Percentiles rank a stretch among this genome's conserved stretches.
These are phyloP conservation scores for Herminia tarsipennalis DNA, from an alignment of 2,888 invertebrate genomes.

Conservation along the genomic window DNA sequence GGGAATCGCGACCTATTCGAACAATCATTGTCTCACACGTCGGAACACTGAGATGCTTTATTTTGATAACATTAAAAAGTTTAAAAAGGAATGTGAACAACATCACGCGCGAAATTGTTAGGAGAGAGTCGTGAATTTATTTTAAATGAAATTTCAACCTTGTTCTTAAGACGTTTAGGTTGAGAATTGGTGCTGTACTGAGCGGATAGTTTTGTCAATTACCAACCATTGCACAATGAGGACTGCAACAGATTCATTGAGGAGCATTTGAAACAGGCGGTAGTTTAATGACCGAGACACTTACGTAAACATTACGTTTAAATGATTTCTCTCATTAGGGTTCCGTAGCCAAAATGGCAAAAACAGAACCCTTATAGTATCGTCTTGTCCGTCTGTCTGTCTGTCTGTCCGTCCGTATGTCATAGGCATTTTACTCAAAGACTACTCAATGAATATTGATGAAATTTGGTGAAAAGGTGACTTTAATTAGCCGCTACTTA, in stretches of 20 bases:
- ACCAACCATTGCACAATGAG: constrained; percentile 32
- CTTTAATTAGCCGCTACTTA: too few species aligned
- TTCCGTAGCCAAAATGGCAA: too few species aligned
- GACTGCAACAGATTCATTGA: constrained; percentile 35
- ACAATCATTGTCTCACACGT: not conserved
- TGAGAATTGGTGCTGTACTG: constrained; percentile 2
- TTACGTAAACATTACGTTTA: constrained; percentile 9
- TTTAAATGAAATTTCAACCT: constrained; percentile 2
- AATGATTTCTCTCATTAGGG: not conserved
- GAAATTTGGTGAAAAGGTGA: too few species aligned
- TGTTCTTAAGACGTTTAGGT: not conserved
- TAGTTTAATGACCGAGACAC: constrained; percentile 8
- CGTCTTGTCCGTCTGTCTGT: too few species aligned
- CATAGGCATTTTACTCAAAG: too few species aligned
- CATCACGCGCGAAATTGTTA: constrained; percentile 18
- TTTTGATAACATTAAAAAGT: constrained; percentile 36
- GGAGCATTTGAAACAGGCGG: constrained; percentile 33
- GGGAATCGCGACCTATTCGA: not conserved
- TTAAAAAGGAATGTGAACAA: constrained; percentile 26
- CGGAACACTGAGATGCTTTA: constrained; percentile 28
- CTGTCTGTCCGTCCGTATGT: too few species aligned
- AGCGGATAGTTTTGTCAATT: constrained; percentile 24
- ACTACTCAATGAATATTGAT: too few species aligned
- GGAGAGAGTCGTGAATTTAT: constrained; percentile 11
- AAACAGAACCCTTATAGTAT: too few species aligned